Percentiles rank a stretch among this genome's conserved stretches.
Conservation (phyloP, 2,113 vertebrate species). For the Dasypus novemcinctus region DNA sequence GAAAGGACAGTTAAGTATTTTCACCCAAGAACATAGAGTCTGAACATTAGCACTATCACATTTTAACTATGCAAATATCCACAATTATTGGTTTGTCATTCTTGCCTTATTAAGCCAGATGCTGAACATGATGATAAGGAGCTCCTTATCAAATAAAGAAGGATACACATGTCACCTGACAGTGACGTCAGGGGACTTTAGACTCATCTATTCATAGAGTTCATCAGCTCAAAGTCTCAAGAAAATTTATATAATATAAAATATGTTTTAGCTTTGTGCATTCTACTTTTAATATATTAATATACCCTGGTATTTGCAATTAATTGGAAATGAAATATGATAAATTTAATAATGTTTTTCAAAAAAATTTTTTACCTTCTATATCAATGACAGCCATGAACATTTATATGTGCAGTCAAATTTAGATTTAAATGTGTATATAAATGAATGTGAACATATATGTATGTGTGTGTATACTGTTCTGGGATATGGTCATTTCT, state of each 20-base stretch:
- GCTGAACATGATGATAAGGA: not conserved
- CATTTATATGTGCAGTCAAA: not conserved
- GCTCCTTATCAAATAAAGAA: not conserved
- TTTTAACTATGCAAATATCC: not conserved
- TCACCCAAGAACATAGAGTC: not conserved
- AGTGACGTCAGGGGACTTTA: not conserved
- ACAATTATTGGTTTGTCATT: not conserved
- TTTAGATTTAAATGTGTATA: not conserved
- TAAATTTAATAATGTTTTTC: not conserved
- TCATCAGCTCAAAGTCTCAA: not conserved
- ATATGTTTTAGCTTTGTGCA: not conserved
- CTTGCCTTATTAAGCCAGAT: not conserved
- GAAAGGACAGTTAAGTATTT: not conserved
- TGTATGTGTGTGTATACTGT: not conserved
- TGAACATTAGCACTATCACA: not conserved
- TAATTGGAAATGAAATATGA: conserved; percentile 6
- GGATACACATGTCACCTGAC: not conserved
- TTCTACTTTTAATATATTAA: not conserved
- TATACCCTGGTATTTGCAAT: not conserved
- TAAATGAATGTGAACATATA: not conserved
- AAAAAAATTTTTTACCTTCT: not conserved
- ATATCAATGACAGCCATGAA: not conserved
- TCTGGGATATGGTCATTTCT: not conserved
- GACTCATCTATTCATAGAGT: not conserved
- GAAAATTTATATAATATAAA: not conserved